These are phyloP conservation scores for Spheniscus mendiculus DNA, from an alignment of 2,113 vertebrate species.

Conservation along the genomic window DNA sequence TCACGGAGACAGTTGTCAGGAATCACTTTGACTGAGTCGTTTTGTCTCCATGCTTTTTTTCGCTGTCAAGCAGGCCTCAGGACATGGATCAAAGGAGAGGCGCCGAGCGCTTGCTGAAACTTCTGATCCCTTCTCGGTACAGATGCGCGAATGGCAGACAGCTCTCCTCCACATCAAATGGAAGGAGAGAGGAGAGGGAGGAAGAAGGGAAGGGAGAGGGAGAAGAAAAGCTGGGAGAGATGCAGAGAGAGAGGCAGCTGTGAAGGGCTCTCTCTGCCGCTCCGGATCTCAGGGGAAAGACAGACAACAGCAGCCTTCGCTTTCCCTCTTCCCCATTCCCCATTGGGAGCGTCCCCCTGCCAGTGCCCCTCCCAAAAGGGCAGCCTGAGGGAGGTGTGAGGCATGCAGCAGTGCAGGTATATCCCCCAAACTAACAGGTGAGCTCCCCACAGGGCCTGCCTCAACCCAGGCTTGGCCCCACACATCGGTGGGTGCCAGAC, in stretches of 20 bases:
- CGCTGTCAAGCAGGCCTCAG: constrained; percentile 93
- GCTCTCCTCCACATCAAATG: constrained; percentile 84
- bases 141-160: constrained; percentile 77
- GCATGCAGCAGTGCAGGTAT: not conserved
- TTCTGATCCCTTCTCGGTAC: constrained; percentile 87
- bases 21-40: constrained; percentile 96
- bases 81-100: constrained; percentile 98
- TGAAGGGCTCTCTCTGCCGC: not conserved
- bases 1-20: constrained; percentile 98
- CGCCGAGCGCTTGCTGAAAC: constrained; percentile 83
- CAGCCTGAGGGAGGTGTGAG: not conserved
- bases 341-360: rapidly evolving
- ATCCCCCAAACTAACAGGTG: not conserved
- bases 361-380: not conserved
- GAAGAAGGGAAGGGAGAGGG: not conserved
- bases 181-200: constrained; percentile 4
- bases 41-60: constrained; percentile 88
- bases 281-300: not conserved
- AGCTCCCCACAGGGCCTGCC: not conserved
- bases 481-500: rapidly evolving
- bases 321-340: not conserved
- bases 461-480: not conserved
- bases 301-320: not conserved
- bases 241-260: not conserved
- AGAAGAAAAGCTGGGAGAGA: not conserved